Evolutionary conservation across 2,113 vertebrate genomes (phyloP).

Genomic region (Hyperoodon ampullatus): DNA sequence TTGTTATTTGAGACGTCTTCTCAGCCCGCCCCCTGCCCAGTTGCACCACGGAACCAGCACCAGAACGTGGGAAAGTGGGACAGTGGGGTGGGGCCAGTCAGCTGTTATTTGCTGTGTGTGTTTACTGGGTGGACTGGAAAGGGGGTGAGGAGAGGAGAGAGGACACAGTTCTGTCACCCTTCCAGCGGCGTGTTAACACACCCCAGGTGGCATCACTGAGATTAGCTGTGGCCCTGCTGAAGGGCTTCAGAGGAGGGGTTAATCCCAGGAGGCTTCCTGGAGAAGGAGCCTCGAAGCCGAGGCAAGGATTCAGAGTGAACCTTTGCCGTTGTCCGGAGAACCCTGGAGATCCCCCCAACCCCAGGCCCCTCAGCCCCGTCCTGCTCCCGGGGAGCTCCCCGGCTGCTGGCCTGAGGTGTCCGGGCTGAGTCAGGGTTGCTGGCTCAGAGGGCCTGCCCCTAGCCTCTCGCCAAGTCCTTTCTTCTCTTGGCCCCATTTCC

Average conservation of each 20-base stretch:
- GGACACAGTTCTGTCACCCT: not conserved
- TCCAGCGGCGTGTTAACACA: not conserved
- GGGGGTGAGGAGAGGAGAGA: fast-evolving
- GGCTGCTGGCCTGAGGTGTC: not conserved
- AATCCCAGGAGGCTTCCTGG: not conserved
- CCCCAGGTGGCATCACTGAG: not conserved
- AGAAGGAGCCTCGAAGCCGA: not conserved
- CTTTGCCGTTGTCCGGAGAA: not conserved
- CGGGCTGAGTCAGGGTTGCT: not conserved
- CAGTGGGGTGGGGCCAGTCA: fast-evolving
- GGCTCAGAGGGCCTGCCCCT: not conserved
- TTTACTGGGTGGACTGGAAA: not conserved
- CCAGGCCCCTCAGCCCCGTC: not conserved
- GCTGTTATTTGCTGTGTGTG: not conserved
- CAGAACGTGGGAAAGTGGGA: not conserved
- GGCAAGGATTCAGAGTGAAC: not conserved
- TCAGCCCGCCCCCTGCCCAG: not conserved
- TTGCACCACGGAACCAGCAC: not conserved
- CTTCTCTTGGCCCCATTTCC: not conserved
- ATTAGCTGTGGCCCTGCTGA: not conserved
- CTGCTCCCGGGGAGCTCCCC: not conserved
- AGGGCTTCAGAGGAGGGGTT: no score
- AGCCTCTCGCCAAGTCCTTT: not conserved
- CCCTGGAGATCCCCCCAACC: fast-evolving
- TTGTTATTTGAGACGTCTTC: not conserved